Evolutionary conservation across 2,888 invertebrate species (phyloP), one percentile per base, ranked within the genome.

Genomic region (Phasia obesa): DNA sequence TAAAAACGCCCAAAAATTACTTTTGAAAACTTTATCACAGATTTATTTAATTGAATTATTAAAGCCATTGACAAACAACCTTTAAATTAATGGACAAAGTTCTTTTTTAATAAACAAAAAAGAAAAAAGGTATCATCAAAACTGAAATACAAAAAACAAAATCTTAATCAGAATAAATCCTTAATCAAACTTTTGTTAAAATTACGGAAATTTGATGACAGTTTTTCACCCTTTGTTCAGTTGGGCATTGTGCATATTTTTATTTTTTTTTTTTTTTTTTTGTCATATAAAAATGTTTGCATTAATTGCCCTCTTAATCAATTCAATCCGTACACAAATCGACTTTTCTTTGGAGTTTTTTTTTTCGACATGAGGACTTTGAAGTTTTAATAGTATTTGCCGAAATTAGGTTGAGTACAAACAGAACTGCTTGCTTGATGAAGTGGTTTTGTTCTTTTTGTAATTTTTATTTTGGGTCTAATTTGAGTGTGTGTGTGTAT

Each of bases 271-370:
- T 47, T 25, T 49, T 23, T 23, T 11, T 47, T n/a, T n/a, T n/a
- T n/a, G n/a, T n/a, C n/a, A n/a, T n/a, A n/a, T 15, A 42, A 73
- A 73, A 62, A 42, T 55, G 27, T 67, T 73, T 73, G 59, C 57
- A 60, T 79, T 79, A 79, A 79, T 79, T 79, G 73, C 71, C 79
- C 65, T 79, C 79, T 79, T 79, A 65, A 79, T 79, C 65, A 79
- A 60, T 57, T 71, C 57, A 71, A 64, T 64, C 27, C 38, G 75
- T 67, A 49, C 19, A 67, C 11, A 75, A 65, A 67, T 38, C 31
- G 27, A 0, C 9, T 9, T 23, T 67, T 59, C 31, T 76, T 51
- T 51, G 49, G 57, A 23, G 4, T 19, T 21, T 31, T 57, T 27
- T 23, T 53, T 60, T 62, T 47, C 31, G 21, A 23, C 49, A 19